phyloP scores from a whole-genome alignment of 2,113 vertebrate genomes.

The Carassius carassius region DNA sequence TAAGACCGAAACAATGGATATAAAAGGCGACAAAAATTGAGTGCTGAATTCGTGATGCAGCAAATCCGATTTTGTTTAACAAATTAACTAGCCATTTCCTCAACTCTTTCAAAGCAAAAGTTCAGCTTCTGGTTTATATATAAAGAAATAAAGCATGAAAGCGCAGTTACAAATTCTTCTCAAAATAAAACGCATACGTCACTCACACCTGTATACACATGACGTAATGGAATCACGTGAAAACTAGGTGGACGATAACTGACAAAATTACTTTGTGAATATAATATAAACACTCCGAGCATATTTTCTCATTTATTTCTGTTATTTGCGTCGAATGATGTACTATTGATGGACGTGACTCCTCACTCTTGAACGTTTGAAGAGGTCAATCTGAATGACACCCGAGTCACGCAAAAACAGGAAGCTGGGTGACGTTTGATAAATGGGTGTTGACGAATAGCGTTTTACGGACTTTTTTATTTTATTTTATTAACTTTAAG shows the following conservation, averaged over 20 bases:
- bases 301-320: background rate
- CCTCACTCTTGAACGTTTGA: background rate
- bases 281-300: background rate
- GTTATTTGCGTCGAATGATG: background rate
- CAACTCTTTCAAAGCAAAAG: slow-evolving; percentile 53
- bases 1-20: background rate
- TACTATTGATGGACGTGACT: no score
- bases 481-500: no score
- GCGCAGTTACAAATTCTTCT: background rate
- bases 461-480: background rate
- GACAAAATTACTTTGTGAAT: background rate
- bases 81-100: slow-evolving; percentile 32
- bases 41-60: background rate
- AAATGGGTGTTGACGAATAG: no score
- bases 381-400: background rate
- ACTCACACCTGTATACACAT: background rate
- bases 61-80: slow-evolving; percentile 48
- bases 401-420: slow-evolving; percentile 40
- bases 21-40: background rate
- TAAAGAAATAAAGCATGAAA: background rate
- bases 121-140: background rate
- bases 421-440: slow-evolving; percentile 20
- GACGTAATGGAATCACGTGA: background rate
- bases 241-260: background rate
- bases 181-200: background rate